A percentile compares a stretch with the other conserved stretches of the same genome.
phyloP scores from a whole-genome alignment of 2,113 vertebrate species.

The Mus pahari region DNA sequence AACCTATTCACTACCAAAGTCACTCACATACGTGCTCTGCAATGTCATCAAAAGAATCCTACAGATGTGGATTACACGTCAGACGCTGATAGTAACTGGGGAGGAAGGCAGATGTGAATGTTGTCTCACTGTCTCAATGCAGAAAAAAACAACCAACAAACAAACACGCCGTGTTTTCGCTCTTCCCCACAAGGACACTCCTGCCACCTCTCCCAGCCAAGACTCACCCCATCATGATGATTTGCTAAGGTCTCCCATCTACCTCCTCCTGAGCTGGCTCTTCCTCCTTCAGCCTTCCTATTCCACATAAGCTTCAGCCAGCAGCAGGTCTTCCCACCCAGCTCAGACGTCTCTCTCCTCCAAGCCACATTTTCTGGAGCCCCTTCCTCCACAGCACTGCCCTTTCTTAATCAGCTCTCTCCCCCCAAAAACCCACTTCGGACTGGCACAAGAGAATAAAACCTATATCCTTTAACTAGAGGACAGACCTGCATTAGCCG shows the following conservation, averaged over 20 bases:
- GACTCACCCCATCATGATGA: background rate
- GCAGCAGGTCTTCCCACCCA: background rate
- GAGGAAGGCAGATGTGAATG: background rate
- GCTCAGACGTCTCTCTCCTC: background rate
- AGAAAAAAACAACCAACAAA: background rate
- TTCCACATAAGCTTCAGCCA: background rate
- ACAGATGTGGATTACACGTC: background rate
- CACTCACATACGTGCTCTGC: background rate
- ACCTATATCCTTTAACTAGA: background rate
- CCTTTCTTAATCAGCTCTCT: background rate
- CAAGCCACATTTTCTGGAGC: background rate
- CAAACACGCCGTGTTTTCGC: background rate
- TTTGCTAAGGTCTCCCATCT: background rate
- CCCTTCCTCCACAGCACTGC: background rate
- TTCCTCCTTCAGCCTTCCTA: background rate
- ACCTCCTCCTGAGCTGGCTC: background rate
- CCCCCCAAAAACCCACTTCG: background rate
- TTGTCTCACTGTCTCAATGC: background rate
- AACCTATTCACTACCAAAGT: slow-evolving; percentile 25
- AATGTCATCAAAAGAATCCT: slow-evolving; percentile 7
- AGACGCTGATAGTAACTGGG: background rate
- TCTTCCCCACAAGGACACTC: background rate
- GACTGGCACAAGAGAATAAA: background rate
- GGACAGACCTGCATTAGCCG: background rate
- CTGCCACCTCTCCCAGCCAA: background rate